Base-by-base conservation (phyloP, 1,140 invertebrate species). In the Drosophila ananassae region DNA sequence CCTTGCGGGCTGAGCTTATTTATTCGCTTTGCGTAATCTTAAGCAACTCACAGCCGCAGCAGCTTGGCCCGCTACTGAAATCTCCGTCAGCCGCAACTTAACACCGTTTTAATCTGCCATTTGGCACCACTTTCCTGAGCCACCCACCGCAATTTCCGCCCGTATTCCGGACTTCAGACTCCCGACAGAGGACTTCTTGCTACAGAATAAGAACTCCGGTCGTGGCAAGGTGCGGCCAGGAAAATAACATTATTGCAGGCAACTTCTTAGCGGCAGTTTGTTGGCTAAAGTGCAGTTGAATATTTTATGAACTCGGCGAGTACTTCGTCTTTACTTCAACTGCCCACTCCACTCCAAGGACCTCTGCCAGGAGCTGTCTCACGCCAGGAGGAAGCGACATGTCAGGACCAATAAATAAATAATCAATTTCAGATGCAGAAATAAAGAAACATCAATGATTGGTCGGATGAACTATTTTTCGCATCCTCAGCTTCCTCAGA, bases 81-180 rank as follows among this genome's bases (percentile, higher is more conserved):
- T 63, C 61, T 74, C 75, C 48, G 60, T 39, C 80, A 55, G 72
- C 63, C 61, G 61, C 82, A 87, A 72, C 83, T 87, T 82, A 85
- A 85, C 82, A 82, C 78, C 82, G 75, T 72, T 82, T 85, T 85
- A 85, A 85, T 87, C 82, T 82, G 74, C 82, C 83, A 87, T 85
- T 85, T 85, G 82, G 82, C 82, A 85, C 84, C 76, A 80, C 78
- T 75, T 74, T 78, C 78, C 62, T 58, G 52, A 67, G 62, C 73
- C 80, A 54, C 58, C 62, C 37, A 30, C 39, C 50, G n/a, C 69
- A 37, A 81, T 63, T 81, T 85, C 82, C 73, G 73, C 59, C 22
- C 13, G 44, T 37, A 52, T 57, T 39, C 61, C 13, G 60, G 21
- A 24, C 64, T 68, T 12, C 47, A 10, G 17, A 47, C 21, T 47